Percentiles rank a stretch among this genome's conserved stretches.
These are phyloP conservation scores for Gallirallus australis DNA, from an alignment of 2,797 vertebrate species.

Conservation along the genomic window DNA sequence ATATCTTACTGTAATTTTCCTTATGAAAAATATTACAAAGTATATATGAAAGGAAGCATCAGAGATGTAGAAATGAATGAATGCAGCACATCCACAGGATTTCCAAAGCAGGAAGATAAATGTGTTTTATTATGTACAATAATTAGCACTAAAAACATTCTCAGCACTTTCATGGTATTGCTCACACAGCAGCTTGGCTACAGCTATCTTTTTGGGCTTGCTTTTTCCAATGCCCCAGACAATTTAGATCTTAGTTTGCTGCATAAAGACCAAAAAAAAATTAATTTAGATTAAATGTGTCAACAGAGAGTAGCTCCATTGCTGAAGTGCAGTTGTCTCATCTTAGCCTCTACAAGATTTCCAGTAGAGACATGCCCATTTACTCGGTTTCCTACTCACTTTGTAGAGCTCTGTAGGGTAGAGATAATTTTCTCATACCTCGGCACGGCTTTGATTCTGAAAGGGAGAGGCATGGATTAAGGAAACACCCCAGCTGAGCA, in stretches of 20 bases:
- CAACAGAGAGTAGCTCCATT: not conserved
- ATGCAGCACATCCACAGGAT: not conserved
- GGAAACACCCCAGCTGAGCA: slow-evolving; percentile 51
- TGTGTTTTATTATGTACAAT: not conserved
- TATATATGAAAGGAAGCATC: not conserved
- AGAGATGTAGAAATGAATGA: not conserved
- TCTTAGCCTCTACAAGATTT: not conserved
- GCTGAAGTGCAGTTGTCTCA: not conserved
- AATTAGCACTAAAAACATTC: not conserved
- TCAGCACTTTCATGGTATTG: not conserved
- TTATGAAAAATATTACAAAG: not conserved
- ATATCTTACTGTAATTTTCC: not conserved
- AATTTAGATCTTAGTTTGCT: not conserved
- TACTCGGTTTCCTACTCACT: not conserved
- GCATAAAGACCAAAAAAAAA: not conserved
- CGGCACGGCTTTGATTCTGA: not conserved
- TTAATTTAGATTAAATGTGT: slow-evolving; percentile 26
- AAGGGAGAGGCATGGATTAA: slow-evolving; percentile 51
- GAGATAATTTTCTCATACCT: slow-evolving; percentile 7
- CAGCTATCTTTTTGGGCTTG: not conserved
- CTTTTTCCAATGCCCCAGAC: not conserved
- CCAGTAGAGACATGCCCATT: slow-evolving; percentile 19
- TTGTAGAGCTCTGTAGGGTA: not conserved
- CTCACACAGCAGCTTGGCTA: not conserved
- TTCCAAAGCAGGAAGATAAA: not conserved